Evolutionary conservation across 2,797 vertebrate species (phyloP).

Genomic region (Xenops minutus): DNA sequence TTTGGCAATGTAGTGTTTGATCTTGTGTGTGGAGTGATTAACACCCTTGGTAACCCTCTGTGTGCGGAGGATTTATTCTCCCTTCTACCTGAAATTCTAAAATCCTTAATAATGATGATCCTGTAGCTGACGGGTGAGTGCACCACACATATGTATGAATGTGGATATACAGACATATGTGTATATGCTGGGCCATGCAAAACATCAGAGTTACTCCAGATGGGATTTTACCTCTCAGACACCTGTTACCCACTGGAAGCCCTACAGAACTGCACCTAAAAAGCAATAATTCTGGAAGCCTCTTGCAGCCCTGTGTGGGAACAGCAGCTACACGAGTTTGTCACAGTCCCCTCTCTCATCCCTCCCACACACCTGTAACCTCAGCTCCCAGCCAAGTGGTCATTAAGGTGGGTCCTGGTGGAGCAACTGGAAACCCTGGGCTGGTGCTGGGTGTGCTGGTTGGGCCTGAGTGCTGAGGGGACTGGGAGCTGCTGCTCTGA

Average conservation of each 20-base stretch:
- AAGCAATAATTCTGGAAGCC: not conserved
- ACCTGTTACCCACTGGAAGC: not conserved
- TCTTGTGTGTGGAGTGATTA: not conserved
- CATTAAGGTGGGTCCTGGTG: conserved; percentile 37
- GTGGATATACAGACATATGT: not conserved
- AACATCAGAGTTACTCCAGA: not conserved
- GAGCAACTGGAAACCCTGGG: conserved; percentile 17
- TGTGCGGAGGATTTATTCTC: not conserved
- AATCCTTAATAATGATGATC: not conserved
- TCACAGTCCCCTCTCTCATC: not conserved
- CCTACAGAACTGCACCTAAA: not conserved
- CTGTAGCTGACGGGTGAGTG: not conserved
- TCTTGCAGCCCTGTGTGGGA: not conserved
- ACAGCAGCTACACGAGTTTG: not conserved
- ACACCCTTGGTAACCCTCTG: not conserved
- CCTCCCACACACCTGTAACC: not conserved
- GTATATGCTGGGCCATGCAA: not conserved
- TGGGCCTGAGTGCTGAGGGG: not conserved
- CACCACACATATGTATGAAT: not conserved
- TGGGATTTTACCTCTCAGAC: not conserved
- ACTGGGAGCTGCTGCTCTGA: conserved; percentile 63
- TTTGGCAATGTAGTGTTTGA: not conserved
- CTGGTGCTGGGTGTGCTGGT: conserved; percentile 2
- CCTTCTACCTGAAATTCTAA: not conserved
- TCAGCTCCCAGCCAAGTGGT: not conserved